phyloP scores from a whole-genome alignment of 2,888 invertebrate species.

The Volucella inanis region DNA sequence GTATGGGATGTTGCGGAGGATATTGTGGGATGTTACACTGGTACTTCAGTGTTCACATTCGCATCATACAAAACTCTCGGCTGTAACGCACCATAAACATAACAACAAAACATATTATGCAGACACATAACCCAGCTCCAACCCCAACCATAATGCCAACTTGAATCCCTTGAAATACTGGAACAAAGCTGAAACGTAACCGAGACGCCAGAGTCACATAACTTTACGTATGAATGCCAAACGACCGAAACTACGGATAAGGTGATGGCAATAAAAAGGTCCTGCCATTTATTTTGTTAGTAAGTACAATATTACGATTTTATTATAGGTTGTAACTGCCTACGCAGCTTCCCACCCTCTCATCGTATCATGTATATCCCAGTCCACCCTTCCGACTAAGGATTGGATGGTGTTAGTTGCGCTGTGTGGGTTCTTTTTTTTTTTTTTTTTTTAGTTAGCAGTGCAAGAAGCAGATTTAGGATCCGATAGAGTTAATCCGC shows the following conservation, averaged over 20 bases:
- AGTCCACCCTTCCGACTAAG: background rate
- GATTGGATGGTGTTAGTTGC: slow-evolving; percentile 1
- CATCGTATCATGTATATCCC: background rate
- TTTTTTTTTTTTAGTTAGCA: background rate
- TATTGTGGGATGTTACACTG: slow-evolving; percentile 63
- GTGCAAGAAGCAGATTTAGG: slow-evolving; percentile 61
- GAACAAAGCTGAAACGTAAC: background rate
- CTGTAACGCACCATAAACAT: slow-evolving; percentile 71
- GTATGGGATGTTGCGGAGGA: slow-evolving; percentile 47
- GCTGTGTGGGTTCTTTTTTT: background rate
- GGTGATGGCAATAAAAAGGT: slow-evolving; percentile 74
- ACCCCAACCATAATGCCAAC: too few relatives aligned
- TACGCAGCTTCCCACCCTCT: slow-evolving; percentile 23
- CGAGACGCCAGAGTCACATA: slow-evolving; percentile 46
- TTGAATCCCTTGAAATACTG: slow-evolving; percentile 7
- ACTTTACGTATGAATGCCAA: slow-evolving; percentile 64
- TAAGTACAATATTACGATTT: slow-evolving; percentile 74
- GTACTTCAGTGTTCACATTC: slow-evolving; percentile 56
- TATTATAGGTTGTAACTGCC: slow-evolving; percentile 69
- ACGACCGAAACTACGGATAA: slow-evolving; percentile 71
- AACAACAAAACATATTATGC: slow-evolving; percentile 33
- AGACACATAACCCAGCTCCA: background rate
- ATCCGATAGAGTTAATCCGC: slow-evolving; percentile 74
- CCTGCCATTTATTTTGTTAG: slow-evolving; percentile 73
- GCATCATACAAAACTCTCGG: slow-evolving; percentile 50